Percentiles rank a stretch among this genome's conserved stretches.
Evolutionary conservation across 1,140 invertebrate genomes (phyloP).

Genomic region (Amphibalanus amphitrite): DNA sequence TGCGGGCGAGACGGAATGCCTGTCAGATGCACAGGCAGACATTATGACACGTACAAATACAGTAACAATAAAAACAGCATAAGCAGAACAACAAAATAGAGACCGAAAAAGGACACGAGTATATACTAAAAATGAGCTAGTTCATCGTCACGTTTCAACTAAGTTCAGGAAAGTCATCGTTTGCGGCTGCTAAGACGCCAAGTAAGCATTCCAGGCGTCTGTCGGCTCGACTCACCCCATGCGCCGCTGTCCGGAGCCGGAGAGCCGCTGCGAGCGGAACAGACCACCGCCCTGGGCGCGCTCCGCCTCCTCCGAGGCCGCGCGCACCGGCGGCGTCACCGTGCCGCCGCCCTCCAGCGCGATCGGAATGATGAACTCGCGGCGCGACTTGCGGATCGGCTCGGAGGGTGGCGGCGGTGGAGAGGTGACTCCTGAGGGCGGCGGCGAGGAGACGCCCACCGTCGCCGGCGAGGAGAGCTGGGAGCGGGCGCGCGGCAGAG

Average conservation of each 20-base stretch:
- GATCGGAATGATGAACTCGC: constrained; percentile 81
- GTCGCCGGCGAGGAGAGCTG: neutral
- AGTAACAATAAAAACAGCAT: too few species aligned
- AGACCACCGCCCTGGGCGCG: constrained; percentile 8
- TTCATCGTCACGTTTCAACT: too few species aligned
- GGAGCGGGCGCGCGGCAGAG: neutral
- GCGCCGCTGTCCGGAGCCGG: neutral
- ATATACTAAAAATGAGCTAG: too few species aligned
- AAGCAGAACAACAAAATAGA: too few species aligned
- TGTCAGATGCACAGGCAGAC: too few species aligned
- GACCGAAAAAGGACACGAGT: too few species aligned
- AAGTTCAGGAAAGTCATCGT: too few species aligned
- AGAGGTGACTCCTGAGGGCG: too few species aligned
- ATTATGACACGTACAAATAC: too few species aligned
- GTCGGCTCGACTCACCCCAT: constrained; percentile 5
- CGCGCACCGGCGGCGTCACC: constrained; percentile 41
- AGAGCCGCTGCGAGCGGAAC: constrained; percentile 3
- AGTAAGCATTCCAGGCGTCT: too few species aligned
- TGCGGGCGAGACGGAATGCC: too few species aligned
- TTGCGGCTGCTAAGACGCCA: too few species aligned
- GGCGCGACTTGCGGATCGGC: constrained; percentile 52
- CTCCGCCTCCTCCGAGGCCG: constrained; percentile 10
- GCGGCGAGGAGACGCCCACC: neutral
- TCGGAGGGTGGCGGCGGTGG: neutral
- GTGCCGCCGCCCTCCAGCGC: constrained; percentile 71